Percentiles rank a stretch among this genome's conserved stretches.
Conservation (phyloP, 2,888 invertebrate species). For the Dolichopus griseipennis region DNA sequence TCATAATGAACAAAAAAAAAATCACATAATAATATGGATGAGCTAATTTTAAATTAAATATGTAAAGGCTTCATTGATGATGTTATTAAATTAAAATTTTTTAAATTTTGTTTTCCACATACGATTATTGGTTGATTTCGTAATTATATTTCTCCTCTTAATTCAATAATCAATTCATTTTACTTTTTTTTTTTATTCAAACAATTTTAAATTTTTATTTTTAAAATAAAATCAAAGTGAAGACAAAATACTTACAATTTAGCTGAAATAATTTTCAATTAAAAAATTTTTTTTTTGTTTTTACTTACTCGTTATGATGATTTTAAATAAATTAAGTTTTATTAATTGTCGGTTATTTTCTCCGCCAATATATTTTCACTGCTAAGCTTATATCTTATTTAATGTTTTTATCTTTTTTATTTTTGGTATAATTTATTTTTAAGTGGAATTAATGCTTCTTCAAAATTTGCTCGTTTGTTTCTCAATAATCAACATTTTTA, state of each 20-base stretch:
- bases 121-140: not conserved
- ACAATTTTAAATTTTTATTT: not conserved
- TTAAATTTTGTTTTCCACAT: too few relatives aligned
- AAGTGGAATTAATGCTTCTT: too few relatives aligned
- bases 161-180: too few relatives aligned
- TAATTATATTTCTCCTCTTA: not conserved
- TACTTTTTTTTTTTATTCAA: not conserved
- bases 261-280: constrained; percentile 1
- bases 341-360: not conserved
- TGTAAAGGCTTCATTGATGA: not conserved
- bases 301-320: constrained; percentile 4
- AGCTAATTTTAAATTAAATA: not conserved
- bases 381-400: too few relatives aligned
- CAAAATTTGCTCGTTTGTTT: too few relatives aligned
- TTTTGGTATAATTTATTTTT: not conserved
- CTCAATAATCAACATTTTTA: too few relatives aligned
- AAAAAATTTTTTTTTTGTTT: not conserved
- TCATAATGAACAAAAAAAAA: too few relatives aligned
- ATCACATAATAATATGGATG: not conserved
- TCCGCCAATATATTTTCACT: constrained; percentile 1
- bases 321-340: not conserved
- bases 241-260: not conserved
- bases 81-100: not conserved
- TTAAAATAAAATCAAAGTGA: not conserved
- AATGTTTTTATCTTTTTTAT: not conserved